Conservation (phyloP, 2,113 vertebrate genomes). For the Equus quagga region DNA sequence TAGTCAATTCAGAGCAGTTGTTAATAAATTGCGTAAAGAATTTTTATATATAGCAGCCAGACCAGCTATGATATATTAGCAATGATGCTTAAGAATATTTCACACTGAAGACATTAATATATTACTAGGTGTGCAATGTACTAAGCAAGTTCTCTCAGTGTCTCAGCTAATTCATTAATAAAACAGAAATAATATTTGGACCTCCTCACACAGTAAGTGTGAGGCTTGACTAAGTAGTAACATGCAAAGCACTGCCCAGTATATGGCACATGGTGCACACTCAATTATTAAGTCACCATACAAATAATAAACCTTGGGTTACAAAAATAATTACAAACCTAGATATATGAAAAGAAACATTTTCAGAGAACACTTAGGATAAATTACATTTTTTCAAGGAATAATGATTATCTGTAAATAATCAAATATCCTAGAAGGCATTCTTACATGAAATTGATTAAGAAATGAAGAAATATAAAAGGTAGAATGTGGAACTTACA, state of each 20-base stretch:
- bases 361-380: not conserved
- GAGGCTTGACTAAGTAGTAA: not conserved
- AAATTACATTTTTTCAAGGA: conserved; percentile 15
- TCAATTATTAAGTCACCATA: not conserved
- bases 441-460: not conserved
- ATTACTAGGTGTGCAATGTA: not conserved
- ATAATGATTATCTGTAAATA: not conserved
- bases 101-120: not conserved
- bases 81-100: not conserved
- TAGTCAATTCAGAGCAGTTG: not conserved
- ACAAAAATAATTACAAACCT: not conserved
- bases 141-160: not conserved
- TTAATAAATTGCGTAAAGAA: conserved; percentile 13
- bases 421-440: not conserved
- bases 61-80: not conserved
- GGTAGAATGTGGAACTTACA: not conserved
- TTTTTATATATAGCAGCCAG: not conserved
- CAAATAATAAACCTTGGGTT: not conserved
- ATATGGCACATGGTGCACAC: not conserved
- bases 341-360: not conserved
- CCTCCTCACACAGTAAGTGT: not conserved
- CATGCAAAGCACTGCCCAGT: not conserved
- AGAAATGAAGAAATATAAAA: not conserved
- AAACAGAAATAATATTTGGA: not conserved
- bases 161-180: not conserved